These are phyloP conservation scores for Lycodopsis pacificus DNA, from an alignment of 2,797 vertebrate genomes.

Conservation along the genomic window DNA sequence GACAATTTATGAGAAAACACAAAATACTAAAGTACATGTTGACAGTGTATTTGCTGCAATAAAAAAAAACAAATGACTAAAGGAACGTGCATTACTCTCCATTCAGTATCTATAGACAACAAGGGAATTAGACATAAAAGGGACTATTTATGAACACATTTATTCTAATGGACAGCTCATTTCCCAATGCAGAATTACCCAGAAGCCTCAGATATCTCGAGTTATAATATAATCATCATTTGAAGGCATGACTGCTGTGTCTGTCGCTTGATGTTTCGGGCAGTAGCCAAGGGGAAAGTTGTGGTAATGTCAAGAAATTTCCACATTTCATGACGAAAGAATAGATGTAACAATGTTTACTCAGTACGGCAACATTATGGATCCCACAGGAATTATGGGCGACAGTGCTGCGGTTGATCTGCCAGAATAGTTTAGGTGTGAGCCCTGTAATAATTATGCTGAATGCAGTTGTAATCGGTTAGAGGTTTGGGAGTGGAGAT, in stretches of 20 bases:
- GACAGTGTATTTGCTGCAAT: conserved; percentile 84
- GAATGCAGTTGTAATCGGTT: background rate
- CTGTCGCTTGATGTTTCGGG: conserved; percentile 13
- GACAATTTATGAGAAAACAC: conserved; percentile 81
- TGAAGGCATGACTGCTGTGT: conserved; percentile 37
- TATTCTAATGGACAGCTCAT: conserved; percentile 68
- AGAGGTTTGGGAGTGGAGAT: background rate
- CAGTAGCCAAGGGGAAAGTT: conserved; percentile 23
- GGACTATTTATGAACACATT: conserved; percentile 78
- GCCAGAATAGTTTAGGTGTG: background rate
- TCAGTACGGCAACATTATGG: conserved; percentile 15
- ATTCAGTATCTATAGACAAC: conserved; percentile 79
- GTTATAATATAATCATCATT: conserved; percentile 40
- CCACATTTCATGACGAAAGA: conserved; percentile 46
- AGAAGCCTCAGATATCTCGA: conserved; percentile 49
- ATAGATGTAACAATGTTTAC: conserved; percentile 27
- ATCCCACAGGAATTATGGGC: conserved; percentile 24
- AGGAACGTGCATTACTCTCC: conserved; percentile 79
- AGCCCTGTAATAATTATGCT: conserved; percentile 11
- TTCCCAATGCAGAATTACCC: conserved; percentile 50
- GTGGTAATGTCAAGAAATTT: conserved; percentile 34
- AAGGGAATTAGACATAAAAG: conserved; percentile 75
- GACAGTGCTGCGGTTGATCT: conserved; percentile 14
- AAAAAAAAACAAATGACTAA: conserved; percentile 72
- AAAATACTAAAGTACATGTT: conserved; percentile 84